Percentiles rank a stretch among this genome's conserved stretches.
phyloP scores from a whole-genome alignment of 1,140 invertebrate genomes.

The Orchesella cincta region DNA sequence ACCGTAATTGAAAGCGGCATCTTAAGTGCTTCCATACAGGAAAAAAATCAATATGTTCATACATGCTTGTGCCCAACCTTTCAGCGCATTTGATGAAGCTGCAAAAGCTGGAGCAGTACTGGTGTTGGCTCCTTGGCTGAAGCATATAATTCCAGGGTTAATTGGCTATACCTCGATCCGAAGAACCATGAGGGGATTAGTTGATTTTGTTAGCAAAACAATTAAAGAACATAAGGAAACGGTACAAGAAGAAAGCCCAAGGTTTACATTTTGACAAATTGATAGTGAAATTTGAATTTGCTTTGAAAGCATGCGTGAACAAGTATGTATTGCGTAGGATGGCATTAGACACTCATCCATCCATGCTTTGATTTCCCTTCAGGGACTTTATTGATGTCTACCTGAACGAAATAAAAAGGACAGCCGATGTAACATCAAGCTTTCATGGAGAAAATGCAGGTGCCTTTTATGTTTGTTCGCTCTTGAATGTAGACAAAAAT shows the following conservation, averaged over 20 bases:
- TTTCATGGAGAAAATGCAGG: conserved; percentile 25
- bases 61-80: not conserved
- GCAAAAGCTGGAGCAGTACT: not conserved
- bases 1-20: not conserved
- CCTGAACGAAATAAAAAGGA: conserved; percentile 17
- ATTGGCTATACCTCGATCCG: not conserved
- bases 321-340: not conserved
- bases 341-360: not conserved
- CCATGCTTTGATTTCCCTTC: not conserved
- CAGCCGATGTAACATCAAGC: not conserved
- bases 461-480: no score
- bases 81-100: conserved; percentile 8
- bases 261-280: not conserved
- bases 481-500: no score
- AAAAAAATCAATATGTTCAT: not conserved
- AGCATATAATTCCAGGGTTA: not conserved
- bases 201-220: not conserved
- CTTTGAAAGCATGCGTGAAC: not conserved
- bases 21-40: not conserved
- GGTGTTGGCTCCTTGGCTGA: not conserved
- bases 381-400: conserved; percentile 27
- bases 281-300: not conserved
- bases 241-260: not conserved
- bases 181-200: not conserved
- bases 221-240: not conserved